A percentile compares a stretch with the other conserved stretches of the same genome.
Evolutionary conservation across 2,888 invertebrate species (phyloP).

Genomic region (Abscondita cerata): DNA sequence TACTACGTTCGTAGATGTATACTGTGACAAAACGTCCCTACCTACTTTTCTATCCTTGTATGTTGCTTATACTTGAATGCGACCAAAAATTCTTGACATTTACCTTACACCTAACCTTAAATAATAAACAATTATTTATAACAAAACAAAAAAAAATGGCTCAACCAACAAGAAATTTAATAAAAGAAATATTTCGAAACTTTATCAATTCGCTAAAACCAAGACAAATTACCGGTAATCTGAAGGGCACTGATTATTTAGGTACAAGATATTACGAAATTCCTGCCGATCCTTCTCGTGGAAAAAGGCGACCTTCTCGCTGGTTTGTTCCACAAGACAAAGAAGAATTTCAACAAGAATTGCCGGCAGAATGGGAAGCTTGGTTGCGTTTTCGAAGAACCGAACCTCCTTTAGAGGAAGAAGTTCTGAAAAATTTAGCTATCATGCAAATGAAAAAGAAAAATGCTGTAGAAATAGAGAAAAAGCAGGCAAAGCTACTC

Average conservation of each 20-base stretch:
- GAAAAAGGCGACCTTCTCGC: slow-evolving; percentile 70
- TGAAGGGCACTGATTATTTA: slow-evolving; percentile 76
- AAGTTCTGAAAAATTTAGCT: slow-evolving; percentile 73
- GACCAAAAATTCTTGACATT: no score
- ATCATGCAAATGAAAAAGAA: slow-evolving; percentile 75
- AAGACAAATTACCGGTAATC: slow-evolving; percentile 62
- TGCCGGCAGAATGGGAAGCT: slow-evolving; percentile 88
- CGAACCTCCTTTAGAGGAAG: slow-evolving; percentile 75
- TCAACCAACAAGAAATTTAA: slow-evolving; percentile 49
- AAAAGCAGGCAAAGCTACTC: slow-evolving; percentile 61
- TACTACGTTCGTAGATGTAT: no score
- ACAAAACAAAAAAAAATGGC: no score
- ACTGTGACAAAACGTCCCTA: no score
- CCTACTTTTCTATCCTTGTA: no score
- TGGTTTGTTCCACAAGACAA: slow-evolving; percentile 76
- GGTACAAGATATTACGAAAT: slow-evolving; percentile 87
- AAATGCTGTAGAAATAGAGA: slow-evolving; percentile 76
- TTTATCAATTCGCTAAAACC: slow-evolving; percentile 70
- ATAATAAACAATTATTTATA: no score
- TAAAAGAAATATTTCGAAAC: slow-evolving; percentile 63
- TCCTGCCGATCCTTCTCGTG: slow-evolving; percentile 68
- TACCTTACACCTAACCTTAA: no score
- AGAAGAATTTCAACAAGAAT: slow-evolving; percentile 72
- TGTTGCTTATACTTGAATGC: no score
- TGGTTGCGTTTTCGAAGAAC: slow-evolving; percentile 74